Evolutionary conservation across 2,113 vertebrate species (phyloP).

Genomic region (Neoarius graeffei): DNA sequence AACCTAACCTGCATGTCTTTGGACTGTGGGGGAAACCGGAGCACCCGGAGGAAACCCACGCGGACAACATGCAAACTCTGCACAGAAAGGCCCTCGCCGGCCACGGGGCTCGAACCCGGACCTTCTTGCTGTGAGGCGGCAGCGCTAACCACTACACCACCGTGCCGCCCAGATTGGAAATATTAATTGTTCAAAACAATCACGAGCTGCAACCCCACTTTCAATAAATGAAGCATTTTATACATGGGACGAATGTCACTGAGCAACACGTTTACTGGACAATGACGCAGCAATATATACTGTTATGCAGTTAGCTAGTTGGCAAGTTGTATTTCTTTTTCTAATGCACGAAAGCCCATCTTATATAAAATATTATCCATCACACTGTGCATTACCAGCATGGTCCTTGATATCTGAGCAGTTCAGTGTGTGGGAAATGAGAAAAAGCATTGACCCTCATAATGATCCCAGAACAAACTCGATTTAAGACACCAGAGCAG

Average conservation of each 20-base stretch:
- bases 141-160: no score
- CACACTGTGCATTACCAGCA: not conserved
- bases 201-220: not conserved
- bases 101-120: no score
- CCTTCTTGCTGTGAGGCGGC: no score
- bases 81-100: no score
- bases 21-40: no score
- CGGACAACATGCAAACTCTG: no score
- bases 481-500: not conserved
- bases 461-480: not conserved
- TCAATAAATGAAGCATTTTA: not conserved
- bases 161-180: no score
- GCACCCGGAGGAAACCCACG: no score
- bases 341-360: not conserved
- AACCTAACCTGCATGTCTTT: no score
- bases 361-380: not conserved
- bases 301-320: not conserved
- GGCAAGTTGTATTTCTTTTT: not conserved
- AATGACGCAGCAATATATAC: not conserved
- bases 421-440: slow-evolving; percentile 13
- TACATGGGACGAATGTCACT: not conserved
- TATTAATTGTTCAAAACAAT: not conserved
- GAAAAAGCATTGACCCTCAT: not conserved
- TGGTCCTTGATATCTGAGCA: not conserved
- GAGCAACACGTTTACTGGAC: not conserved